phyloP scores from a whole-genome alignment of 2,888 invertebrate genomes.

The Microplitis manilae region DNA sequence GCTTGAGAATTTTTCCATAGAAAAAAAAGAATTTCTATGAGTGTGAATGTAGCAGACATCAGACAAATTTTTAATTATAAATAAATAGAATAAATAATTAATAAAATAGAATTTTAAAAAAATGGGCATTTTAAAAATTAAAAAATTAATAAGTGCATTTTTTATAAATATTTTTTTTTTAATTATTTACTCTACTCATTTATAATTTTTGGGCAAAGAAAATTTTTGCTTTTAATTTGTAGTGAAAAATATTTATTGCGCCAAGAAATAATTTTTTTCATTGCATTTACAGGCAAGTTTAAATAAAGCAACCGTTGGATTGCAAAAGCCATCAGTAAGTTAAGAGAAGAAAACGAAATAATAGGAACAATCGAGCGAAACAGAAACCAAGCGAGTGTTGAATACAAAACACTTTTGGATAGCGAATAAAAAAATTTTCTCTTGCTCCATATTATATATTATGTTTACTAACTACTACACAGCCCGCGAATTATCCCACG shows the following conservation, averaged over 20 bases:
- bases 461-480: conserved; percentile 2
- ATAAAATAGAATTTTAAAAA: too few relatives aligned
- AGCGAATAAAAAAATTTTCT: conserved; percentile 16
- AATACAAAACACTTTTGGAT: conserved; percentile 5
- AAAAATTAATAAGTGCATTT: too few relatives aligned
- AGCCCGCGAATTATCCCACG: conserved; percentile 34
- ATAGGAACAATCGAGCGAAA: conserved; percentile 30
- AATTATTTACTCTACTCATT: too few relatives aligned
- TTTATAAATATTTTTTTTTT: too few relatives aligned
- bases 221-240: too few relatives aligned
- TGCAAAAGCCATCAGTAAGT: conserved; percentile 19
- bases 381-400: neutral
- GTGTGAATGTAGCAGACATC: too few relatives aligned
- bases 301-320: conserved; percentile 10
- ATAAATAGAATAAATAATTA: too few relatives aligned
- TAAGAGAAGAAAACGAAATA: conserved; percentile 20
- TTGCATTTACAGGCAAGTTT: neutral
- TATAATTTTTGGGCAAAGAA: too few relatives aligned
- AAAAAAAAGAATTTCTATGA: too few relatives aligned
- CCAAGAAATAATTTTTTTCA: neutral
- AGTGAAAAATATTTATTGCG: too few relatives aligned
- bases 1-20: neutral
- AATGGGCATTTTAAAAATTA: too few relatives aligned
- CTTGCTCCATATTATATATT: conserved; percentile 7
- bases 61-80: too few relatives aligned